These are phyloP conservation scores for Plebejus argus DNA, from an alignment of 2,888 invertebrate genomes.

Conservation along the genomic window DNA sequence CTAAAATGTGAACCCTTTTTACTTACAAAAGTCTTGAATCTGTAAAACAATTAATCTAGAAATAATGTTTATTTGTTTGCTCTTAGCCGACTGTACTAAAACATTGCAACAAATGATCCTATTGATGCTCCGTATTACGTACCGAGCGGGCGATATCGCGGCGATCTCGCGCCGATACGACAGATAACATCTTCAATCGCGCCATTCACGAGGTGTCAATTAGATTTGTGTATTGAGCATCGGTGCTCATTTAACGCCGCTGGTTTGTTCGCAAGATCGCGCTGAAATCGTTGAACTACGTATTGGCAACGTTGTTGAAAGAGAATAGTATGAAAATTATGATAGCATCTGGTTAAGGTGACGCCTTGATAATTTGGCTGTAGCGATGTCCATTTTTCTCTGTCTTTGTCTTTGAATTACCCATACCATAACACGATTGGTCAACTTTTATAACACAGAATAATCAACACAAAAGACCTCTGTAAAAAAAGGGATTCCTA, in stretches of 20 bases:
- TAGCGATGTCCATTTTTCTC: too few relatives aligned
- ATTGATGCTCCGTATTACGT: slow-evolving; percentile 19
- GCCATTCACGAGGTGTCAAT: slow-evolving; percentile 26
- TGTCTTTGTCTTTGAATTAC: too few relatives aligned
- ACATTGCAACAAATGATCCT: slow-evolving; percentile 22
- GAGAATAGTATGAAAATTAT: background rate
- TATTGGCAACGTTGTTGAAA: background rate
- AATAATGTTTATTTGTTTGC: background rate
- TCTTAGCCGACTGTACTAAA: background rate
- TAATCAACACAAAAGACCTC: too few relatives aligned
- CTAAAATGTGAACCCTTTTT: too few relatives aligned
- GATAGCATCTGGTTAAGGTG: background rate
- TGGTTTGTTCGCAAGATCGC: background rate
- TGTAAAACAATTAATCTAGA: too few relatives aligned
- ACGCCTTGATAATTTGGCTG: too few relatives aligned
- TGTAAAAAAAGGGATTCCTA: too few relatives aligned
- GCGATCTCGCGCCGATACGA: slow-evolving; percentile 3
- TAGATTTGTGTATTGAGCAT: slow-evolving; percentile 21
- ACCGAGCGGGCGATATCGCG: slow-evolving; percentile 4
- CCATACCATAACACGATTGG: too few relatives aligned
- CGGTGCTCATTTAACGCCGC: background rate
- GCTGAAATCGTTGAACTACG: too few relatives aligned
- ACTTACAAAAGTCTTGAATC: too few relatives aligned
- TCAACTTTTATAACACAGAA: too few relatives aligned
- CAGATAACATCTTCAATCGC: slow-evolving; percentile 28